Evolutionary conservation across 92 coral and sea anemone species (phyloP).

Genomic region (Umimayanthus chanpuru): DNA sequence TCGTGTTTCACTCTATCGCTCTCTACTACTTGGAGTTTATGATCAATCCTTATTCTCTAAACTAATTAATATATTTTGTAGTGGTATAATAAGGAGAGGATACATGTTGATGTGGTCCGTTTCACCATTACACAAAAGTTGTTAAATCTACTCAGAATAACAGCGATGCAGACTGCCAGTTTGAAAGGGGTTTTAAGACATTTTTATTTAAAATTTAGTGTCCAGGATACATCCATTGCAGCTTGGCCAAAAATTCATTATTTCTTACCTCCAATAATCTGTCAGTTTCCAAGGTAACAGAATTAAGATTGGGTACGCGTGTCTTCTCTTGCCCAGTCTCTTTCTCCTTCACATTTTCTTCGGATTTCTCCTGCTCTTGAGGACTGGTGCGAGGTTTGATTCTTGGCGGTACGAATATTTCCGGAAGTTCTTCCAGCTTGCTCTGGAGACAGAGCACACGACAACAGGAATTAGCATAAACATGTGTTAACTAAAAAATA

Average conservation of each 20-base stretch:
- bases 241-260: neutral
- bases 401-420: slow-evolving; percentile 80
- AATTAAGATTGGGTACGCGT: slow-evolving; percentile 55
- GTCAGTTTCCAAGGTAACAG: slow-evolving; percentile 80
- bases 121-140: too few relatives aligned
- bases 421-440: slow-evolving; percentile 81
- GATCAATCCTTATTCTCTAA: too few relatives aligned
- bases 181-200: too few relatives aligned
- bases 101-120: too few relatives aligned
- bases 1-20: too few relatives aligned
- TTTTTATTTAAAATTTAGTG: too few relatives aligned
- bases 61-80: too few relatives aligned
- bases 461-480: neutral
- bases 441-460: slow-evolving; percentile 49
- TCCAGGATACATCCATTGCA: neutral
- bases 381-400: slow-evolving; percentile 63
- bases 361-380: slow-evolving; percentile 50
- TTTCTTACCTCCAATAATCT: slow-evolving; percentile 75
- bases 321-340: slow-evolving; percentile 34
- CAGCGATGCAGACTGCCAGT: too few relatives aligned
- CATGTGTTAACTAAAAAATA: too few relatives aligned
- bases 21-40: too few relatives aligned
- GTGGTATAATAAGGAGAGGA: too few relatives aligned
- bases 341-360: slow-evolving; percentile 43
- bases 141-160: too few relatives aligned